Evolutionary conservation across 2,888 invertebrate genomes (phyloP).

Genomic region (Seira musarum): DNA sequence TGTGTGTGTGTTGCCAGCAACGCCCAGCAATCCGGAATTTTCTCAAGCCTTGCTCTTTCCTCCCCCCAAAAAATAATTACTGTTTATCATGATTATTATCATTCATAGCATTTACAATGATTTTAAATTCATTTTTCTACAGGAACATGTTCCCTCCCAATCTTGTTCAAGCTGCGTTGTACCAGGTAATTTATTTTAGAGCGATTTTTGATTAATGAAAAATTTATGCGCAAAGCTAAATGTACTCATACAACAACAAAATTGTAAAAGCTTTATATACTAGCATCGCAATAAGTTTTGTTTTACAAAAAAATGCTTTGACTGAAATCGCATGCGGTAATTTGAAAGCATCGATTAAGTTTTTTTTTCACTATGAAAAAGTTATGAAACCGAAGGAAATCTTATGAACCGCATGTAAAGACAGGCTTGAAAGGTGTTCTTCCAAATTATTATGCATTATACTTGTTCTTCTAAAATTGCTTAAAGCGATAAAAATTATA

Average conservation of each 20-base stretch:
- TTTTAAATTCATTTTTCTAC: constrained; percentile 73
- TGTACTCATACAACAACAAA: background rate
- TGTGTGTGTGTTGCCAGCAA: too few relatives aligned
- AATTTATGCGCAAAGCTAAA: too few relatives aligned
- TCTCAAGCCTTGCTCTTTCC: background rate
- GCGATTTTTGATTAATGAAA: background rate
- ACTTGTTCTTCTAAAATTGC: too few relatives aligned
- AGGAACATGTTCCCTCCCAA: constrained; percentile 96
- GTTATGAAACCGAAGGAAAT: too few relatives aligned
- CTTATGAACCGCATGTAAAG: too few relatives aligned
- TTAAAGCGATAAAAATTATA: too few relatives aligned
- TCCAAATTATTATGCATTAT: too few relatives aligned
- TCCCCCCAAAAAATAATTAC: background rate
- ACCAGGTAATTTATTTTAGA: constrained; percentile 76
- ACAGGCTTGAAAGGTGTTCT: too few relatives aligned
- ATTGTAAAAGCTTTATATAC: too few relatives aligned
- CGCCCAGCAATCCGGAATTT: constrained; percentile 33
- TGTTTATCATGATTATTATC: background rate
- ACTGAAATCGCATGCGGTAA: background rate
- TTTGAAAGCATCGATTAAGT: too few relatives aligned
- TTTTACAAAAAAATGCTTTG: background rate
- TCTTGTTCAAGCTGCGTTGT: constrained; percentile 87
- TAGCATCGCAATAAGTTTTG: too few relatives aligned
- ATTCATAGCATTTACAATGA: background rate
- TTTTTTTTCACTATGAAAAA: too few relatives aligned